Evolutionary conservation across 2,113 vertebrate species (phyloP).

Genomic region (Onychostoma macrolepis): DNA sequence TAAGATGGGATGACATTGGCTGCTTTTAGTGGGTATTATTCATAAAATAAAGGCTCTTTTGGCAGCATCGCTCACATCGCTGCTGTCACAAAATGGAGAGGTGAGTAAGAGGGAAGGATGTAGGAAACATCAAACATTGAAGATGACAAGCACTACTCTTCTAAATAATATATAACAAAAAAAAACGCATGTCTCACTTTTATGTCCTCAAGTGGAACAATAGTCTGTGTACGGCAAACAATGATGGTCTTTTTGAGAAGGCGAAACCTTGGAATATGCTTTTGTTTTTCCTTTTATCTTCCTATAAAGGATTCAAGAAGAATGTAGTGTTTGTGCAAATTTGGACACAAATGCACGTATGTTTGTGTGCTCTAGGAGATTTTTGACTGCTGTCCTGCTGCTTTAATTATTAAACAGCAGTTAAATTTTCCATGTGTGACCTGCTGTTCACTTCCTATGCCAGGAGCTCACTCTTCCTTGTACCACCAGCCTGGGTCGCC

Average conservation of each 20-base stretch:
- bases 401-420: constrained; percentile 58
- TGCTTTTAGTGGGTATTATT: neutral
- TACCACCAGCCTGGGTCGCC: constrained; percentile 29
- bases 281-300: constrained; percentile 10
- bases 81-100: neutral
- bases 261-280: neutral
- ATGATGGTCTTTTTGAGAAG: neutral
- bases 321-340: neutral
- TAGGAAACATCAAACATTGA: constrained; percentile 27
- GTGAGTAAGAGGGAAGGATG: neutral
- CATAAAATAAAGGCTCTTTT: constrained; percentile 5
- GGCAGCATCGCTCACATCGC: neutral
- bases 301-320: neutral
- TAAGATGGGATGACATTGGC: neutral
- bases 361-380: constrained; percentile 24
- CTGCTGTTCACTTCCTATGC: constrained; percentile 52
- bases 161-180: constrained; percentile 17
- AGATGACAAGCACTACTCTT: constrained; percentile 6
- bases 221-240: neutral
- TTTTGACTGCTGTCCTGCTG: constrained; percentile 37
- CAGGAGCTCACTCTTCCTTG: constrained; percentile 30
- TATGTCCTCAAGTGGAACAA: neutral
- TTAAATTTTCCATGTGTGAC: constrained; percentile 58
- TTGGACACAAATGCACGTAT: neutral
- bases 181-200: neutral